phyloP scores from a whole-genome alignment of 2,113 vertebrate species.

The Oceanodroma tethys region DNA sequence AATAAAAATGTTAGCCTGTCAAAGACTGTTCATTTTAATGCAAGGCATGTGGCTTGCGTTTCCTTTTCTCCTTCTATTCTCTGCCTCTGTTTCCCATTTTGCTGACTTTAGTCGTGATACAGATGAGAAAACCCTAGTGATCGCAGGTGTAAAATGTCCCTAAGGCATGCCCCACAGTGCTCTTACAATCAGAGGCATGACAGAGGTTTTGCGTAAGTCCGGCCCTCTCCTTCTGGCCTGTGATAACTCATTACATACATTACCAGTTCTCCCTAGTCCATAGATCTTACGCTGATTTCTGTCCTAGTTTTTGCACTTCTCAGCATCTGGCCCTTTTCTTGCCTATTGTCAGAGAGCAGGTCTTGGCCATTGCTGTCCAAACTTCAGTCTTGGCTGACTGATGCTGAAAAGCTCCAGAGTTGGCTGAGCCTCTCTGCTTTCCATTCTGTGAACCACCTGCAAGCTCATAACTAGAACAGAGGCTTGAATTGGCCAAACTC shows the following conservation, averaged over 20 bases:
- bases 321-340: not conserved
- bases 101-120: not conserved
- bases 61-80: not conserved
- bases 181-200: not conserved
- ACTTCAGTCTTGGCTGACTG: not conserved
- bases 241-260: not conserved
- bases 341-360: not conserved
- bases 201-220: not conserved
- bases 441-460: not conserved
- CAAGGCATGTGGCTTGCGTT: not conserved
- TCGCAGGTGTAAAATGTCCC: not conserved
- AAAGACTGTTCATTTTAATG: not conserved
- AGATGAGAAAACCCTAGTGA: not conserved
- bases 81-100: not conserved
- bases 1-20: not conserved
- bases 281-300: not conserved
- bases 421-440: not conserved
- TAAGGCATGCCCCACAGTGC: not conserved
- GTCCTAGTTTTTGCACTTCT: not conserved
- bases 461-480: not conserved
- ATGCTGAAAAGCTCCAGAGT: not conserved
- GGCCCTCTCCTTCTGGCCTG: not conserved
- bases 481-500: not conserved
- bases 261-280: not conserved
- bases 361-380: not conserved